These are phyloP conservation scores for Actinernus sp. DNA, from an alignment of 92 coral and sea anemone species.

Conservation along the genomic window DNA sequence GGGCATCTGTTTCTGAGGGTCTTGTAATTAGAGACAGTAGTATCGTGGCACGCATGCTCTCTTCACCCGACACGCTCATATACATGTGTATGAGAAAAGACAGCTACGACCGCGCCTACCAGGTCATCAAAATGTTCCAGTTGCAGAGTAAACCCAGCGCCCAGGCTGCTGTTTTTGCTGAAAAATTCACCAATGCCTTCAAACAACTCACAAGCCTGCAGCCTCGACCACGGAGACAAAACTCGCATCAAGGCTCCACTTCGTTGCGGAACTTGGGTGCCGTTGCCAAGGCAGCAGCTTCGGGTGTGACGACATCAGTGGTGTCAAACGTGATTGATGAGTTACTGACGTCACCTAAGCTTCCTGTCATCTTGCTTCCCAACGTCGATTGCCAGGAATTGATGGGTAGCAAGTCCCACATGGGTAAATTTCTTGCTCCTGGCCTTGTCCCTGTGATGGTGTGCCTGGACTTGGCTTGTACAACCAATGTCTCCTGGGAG, in stretches of 20 bases:
- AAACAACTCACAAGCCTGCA: constrained; percentile 78
- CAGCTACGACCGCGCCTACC: constrained; percentile 90
- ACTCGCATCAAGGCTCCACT: constrained; percentile 20
- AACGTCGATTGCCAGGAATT: constrained; percentile 51
- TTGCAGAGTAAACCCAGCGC: constrained; percentile 81
- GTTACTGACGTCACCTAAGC: constrained; percentile 70
- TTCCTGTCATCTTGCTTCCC: constrained; percentile 49
- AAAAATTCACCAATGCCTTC: constrained; percentile 76
- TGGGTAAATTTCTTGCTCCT: constrained; percentile 71
- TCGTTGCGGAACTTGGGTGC: constrained; percentile 75
- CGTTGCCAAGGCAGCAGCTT: constrained; percentile 99
- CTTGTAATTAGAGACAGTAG: constrained; percentile 71
- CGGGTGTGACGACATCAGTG: constrained; percentile 78
- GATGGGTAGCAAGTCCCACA: constrained; percentile 53
- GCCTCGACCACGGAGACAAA: constrained; percentile 54
- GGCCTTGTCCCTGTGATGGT: constrained; percentile 84
- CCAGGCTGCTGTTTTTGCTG: constrained; percentile 89
- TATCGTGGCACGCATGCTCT: constrained; percentile 91
- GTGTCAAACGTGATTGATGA: constrained; percentile 79
- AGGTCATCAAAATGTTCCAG: constrained; percentile 93
- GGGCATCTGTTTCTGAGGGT: constrained; percentile 37
- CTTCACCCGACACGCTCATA: constrained; percentile 92
- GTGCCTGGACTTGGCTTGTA: constrained; percentile 87
- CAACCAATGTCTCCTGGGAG: constrained; percentile 67
- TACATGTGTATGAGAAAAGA: constrained; percentile 99